Evolutionary conservation across 2,113 vertebrate genomes (phyloP).

Genomic region (Anarrhichthys ocellatus): DNA sequence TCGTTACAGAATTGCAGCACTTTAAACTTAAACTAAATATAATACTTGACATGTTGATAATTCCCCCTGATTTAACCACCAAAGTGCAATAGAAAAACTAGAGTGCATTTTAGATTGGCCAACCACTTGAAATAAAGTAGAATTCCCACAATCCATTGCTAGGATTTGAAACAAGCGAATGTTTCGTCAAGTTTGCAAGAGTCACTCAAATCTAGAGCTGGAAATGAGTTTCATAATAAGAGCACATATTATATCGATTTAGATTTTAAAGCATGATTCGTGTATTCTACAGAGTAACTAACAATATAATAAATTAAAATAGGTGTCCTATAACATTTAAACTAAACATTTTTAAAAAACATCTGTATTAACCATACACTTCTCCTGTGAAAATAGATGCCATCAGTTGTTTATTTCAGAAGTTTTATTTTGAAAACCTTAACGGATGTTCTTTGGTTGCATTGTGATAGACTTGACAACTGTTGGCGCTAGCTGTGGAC

Average conservation of each 20-base stretch:
- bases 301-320: background rate
- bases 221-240: background rate
- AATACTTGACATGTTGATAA: rapidly evolving
- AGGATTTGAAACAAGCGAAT: background rate
- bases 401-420: no score
- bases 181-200: background rate
- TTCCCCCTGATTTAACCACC: rapidly evolving
- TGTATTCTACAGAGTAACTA: background rate
- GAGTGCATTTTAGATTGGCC: background rate
- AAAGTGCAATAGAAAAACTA: background rate
- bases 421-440: conserved; percentile 38
- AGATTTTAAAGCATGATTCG: background rate
- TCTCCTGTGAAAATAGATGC: background rate
- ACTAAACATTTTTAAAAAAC: background rate
- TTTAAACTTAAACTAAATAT: background rate
- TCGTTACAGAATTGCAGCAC: rapidly evolving
- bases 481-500: background rate
- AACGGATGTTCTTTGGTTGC: background rate
- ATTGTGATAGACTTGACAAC: rapidly evolving
- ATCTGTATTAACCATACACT: rapidly evolving
- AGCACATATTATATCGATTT: background rate
- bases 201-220: background rate
- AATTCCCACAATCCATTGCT: conserved; percentile 45
- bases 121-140: background rate
- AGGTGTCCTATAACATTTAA: rapidly evolving